Evolutionary conservation across 2,797 vertebrate genomes (phyloP), one percentile per base, ranked within the genome.

Genomic region (Emys orbicularis): DNA sequence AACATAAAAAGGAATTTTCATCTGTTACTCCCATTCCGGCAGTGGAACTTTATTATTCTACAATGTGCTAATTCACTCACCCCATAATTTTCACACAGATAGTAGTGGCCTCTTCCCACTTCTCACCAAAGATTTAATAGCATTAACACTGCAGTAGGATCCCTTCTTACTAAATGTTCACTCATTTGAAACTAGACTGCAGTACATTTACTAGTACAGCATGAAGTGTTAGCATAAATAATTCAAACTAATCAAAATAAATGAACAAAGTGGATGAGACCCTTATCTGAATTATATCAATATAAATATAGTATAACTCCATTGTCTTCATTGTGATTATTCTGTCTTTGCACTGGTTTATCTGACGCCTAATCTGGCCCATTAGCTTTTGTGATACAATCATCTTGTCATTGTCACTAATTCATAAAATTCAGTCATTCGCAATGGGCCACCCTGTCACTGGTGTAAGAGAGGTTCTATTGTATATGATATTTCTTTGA

Each of bases 201-300:
- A 94, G 96, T 95, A 97, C 95, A 97, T 93, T 97, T 97, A 97
- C 98, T 94, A 98, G 90, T 92, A 96, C 79, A 88, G 96, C 96
- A 97, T 94, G 96, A 98, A 96, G 89, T 90, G 95, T 98, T 97
- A 97, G 96, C 95, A 97, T 98, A 98, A 98, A 98, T 97, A 98
- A 96, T 96, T 95, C 92, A 97, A 95, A 86, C 81, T 85, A 92
- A 95, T 91, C 93, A 91, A 85, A 96, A 95, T 95, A 50, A 89
- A 93, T 88, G 87, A 72, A 76, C 81, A 80, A 79, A 83, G 79
- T 92, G 86, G 90, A 76, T 81, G 68, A 90, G 90, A 47, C 29
- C 8, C 74, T 77, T 47, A 31, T 49, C 44, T 27, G 27, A 77
- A 87, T 34, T 0, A 41, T 81, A 86, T 91, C 74, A 61, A 86